Evolutionary conservation across 2,113 vertebrate species (phyloP), one percentile per base, ranked within the genome.

Genomic region (Procavia capensis): DNA sequence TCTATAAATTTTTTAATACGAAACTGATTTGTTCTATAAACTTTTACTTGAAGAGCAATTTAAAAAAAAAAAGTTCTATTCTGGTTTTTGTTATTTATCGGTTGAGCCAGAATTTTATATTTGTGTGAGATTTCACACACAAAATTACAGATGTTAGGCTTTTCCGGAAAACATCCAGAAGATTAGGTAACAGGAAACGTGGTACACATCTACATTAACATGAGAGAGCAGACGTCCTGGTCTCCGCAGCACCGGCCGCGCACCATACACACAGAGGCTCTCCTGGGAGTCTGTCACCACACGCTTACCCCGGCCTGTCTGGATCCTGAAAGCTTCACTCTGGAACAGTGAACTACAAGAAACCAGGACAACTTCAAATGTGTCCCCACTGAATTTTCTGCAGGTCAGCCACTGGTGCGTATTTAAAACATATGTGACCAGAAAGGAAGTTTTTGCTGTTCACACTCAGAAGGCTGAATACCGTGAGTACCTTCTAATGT

Each of bases 71-170:
- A 85, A 91, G 27, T 81, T n/a, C 79, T 61, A 2, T 54, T 92
- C 68, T 70, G 10, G 70, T 95, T 45, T 20, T 54, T 59, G 25
- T 79, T 86, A 41, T 34, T 88, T 36, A 61, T 84, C 63, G 78
- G 16, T n/a, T 78, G 36, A 94, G 68, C 78, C 57, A 96, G 91
- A 95, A 61, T 75, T 31, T 70, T 90, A 89, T 93, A 85, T 83
- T 20, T 85, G 79, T 70, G 34, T 72, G 17, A 92, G 54, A 85
- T n/a, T 88, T 93, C 45, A 93, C 34, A 80, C 24, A 81, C 16
- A 59, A 39, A 78, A 86, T 75, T 39, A 27, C 68, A 75, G 41
- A 10, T 61, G 45, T 84, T 72, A 66, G 80, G 47, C 36, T 94
- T 47, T 86, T 84, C 47, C 50, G 91, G 27, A 85, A 84, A 93